Base-by-base conservation (phyloP, 1,140 invertebrate genomes). In the Ephestia elutella region DNA sequence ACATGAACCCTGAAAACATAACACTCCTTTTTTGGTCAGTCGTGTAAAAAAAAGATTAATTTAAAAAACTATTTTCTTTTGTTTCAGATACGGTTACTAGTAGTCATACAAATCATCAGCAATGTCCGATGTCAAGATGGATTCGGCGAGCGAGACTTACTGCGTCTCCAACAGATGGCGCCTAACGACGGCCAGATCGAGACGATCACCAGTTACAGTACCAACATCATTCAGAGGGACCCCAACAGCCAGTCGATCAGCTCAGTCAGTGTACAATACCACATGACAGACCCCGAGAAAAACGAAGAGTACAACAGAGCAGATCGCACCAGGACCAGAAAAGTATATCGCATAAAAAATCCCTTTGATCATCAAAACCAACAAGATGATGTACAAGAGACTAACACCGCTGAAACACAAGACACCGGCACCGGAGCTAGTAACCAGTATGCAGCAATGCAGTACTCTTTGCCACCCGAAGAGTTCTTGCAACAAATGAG, bases 21-120 rank as follows among this genome's bases (percentile, higher is more conserved):
- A n/a, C n/a, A n/a, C n/a, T n/a, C n/a, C n/a, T n/a, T n/a, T n/a
- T n/a, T n/a, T n/a, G n/a, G n/a, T n/a, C n/a, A n/a, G n/a, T n/a
- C n/a, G n/a, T n/a, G n/a, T n/a, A n/a, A n/a, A 28, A 8, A 28
- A 28, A 28, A n/a, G n/a, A n/a, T n/a, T n/a, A n/a, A n/a, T n/a
- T n/a, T n/a, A n/a, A n/a, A n/a, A n/a, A n/a, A n/a, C n/a, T n/a
- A n/a, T n/a, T 44, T 44, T 44, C 38, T 63, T 68, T 71, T 70
- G 28, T 90, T 89, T 60, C 87, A 90, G 89, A 84, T 89, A 81
- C 78, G 80, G 78, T 71, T 89, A 78, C 68, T 89, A 77, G 75
- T 79, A 59, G 57, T 81, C 60, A 71, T 78, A 58, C 66, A 79
- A 67, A 49, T 83, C 18, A 71, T 85, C 57, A 68, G 71, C 57